phyloP scores from a whole-genome alignment of 1,140 invertebrate genomes.

The Magallana ariakensis region DNA sequence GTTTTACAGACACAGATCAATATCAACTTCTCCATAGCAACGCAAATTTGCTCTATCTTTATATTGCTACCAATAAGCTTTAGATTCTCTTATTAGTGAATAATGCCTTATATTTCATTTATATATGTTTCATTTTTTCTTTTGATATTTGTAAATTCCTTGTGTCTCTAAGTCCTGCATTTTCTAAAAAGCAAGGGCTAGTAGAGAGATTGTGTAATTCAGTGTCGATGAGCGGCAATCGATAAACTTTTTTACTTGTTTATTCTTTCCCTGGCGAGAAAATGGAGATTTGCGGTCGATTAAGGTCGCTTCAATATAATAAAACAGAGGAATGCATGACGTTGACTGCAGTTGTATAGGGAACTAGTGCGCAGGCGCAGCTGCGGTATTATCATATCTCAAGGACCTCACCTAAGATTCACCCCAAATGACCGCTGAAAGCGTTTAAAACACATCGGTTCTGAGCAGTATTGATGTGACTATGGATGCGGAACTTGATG shows the following conservation, averaged over 20 bases:
- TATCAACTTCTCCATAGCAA: slow-evolving; percentile 25
- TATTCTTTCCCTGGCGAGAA: slow-evolving; percentile 30
- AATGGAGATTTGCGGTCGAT: slow-evolving; percentile 17
- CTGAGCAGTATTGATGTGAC: slow-evolving; percentile 3
- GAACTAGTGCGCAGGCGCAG: slow-evolving; percentile 16
- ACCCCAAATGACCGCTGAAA: slow-evolving; percentile 21
- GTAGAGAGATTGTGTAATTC: not conserved
- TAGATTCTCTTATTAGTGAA: too few species aligned
- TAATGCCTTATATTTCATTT: too few species aligned
- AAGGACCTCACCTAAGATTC: slow-evolving; percentile 37
- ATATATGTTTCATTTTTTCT: too few species aligned
- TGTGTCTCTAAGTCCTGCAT: too few species aligned
- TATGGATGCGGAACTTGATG: not conserved
- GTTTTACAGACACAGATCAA: slow-evolving; percentile 36
- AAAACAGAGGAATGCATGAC: slow-evolving; percentile 12
- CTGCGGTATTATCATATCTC: slow-evolving; percentile 25
- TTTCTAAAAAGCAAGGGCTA: not conserved
- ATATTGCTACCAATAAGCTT: too few species aligned
- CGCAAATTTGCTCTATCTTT: not conserved
- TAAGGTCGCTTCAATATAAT: not conserved
- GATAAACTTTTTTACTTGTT: slow-evolving; percentile 39
- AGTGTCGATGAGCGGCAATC: slow-evolving; percentile 23
- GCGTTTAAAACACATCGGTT: not conserved
- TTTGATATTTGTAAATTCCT: too few species aligned
- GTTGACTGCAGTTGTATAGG: slow-evolving; percentile 19